Base-by-base conservation (phyloP, 2,113 vertebrate species). In the Ia io region DNA sequence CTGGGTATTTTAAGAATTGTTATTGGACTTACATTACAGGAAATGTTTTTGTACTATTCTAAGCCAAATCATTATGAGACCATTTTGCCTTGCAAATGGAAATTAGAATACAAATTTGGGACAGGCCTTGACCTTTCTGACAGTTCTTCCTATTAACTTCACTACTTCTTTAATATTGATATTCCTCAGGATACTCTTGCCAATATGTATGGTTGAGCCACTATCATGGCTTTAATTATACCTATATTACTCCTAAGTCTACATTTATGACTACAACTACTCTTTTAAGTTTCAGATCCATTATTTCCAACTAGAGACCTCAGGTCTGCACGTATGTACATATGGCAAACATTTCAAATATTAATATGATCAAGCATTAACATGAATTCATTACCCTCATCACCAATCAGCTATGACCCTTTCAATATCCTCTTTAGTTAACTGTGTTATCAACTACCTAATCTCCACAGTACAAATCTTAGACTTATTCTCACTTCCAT, bases 31-130 rank as follows among this genome's bases (percentile, higher is more conserved):
- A 69, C 40, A 84, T 90, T 95, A 90, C 79, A 97, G 96, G 91
- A 96, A 97, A 96, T 96, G 67, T 96, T 97, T 97, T 95, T 97
- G 63, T 91, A 61, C 79, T 89, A 77, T 37, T 25, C 30, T 84
- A 86, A 91, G 93, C 37, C 86, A 95, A 96, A 93, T 67, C 30
- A 88, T 83, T 94, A 5, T 84, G 86, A 93, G 91, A 79, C 20
- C 70, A 73, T 79, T 94, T 95, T 91, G 79, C 65, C 76, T 92
- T 95, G 3, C 49, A 92, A 95, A 95, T 91, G 49, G 25, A 91
- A 95, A 90, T 30, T 65, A 82, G 37, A 77, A 87, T 47, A 96
- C 91, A 89, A 93, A 69, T 63, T 56, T 83, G 5, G 59, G 30
- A 42, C 4, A 63, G 70, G 35, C 51, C 51, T 69, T 97, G 61